Percentiles rank a stretch among this genome's conserved stretches.
These are phyloP conservation scores for Meteorus colon DNA, from an alignment of 2,888 invertebrate species.

Conservation along the genomic window DNA sequence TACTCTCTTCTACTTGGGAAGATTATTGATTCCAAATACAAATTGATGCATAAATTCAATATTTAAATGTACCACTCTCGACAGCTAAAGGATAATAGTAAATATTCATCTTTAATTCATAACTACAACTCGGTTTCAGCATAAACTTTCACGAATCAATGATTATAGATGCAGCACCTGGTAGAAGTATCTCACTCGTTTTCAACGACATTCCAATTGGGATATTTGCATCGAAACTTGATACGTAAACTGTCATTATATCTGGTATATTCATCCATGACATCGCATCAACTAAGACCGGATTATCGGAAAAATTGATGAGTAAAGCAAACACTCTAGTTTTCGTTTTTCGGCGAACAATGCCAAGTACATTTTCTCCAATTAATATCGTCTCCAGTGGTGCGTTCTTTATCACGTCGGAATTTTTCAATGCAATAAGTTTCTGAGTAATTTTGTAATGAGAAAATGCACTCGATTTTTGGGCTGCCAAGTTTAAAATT, in stretches of 20 bases:
- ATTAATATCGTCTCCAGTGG: conserved; percentile 62
- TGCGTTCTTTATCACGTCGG: conserved; percentile 72
- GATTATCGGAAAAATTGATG: conserved; percentile 56
- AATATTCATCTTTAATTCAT: no score
- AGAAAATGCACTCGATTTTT: conserved; percentile 75
- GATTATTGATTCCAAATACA: no score
- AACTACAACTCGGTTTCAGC: no score
- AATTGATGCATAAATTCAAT: no score
- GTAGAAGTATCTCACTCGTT: conserved; percentile 44
- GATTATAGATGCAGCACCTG: conserved; percentile 50
- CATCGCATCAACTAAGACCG: conserved; percentile 54
- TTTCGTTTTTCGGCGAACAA: conserved; percentile 53
- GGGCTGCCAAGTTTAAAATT: conserved; percentile 76
- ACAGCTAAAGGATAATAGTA: no score
- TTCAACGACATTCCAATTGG: conserved; percentile 37
- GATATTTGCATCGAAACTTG: conserved; percentile 56
- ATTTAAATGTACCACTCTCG: no score
- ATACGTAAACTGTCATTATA: conserved; percentile 52
- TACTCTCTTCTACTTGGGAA: no score
- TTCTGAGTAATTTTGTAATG: conserved; percentile 78
- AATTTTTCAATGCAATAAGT: conserved; percentile 74
- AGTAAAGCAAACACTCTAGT: conserved; percentile 53
- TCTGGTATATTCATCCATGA: conserved; percentile 57
- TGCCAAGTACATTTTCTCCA: conserved; percentile 54
- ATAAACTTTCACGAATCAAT: conserved; percentile 8